Evolutionary conservation across 2,113 vertebrate genomes (phyloP).

Genomic region (Clarias magur): DNA sequence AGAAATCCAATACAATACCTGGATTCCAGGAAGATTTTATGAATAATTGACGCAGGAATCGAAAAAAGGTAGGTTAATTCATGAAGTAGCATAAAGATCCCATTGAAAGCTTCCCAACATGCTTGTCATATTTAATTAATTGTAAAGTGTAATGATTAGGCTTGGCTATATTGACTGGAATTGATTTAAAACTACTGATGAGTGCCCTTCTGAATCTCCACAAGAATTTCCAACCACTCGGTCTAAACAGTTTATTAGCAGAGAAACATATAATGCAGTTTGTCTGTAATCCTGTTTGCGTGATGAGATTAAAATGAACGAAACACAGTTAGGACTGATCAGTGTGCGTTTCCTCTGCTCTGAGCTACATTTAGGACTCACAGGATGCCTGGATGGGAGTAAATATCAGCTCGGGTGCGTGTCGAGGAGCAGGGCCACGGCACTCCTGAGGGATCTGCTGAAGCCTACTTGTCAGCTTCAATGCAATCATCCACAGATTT

Average conservation of each 20-base stretch:
- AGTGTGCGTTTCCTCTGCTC: conserved; percentile 37
- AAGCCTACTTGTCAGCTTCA: not conserved
- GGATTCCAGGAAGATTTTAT: not conserved
- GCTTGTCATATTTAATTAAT: not conserved
- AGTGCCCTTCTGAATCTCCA: not conserved
- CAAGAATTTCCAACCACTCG: conserved; percentile 10
- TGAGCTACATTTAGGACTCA: conserved; percentile 26
- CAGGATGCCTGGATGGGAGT: conserved; percentile 18
- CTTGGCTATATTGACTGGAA: not conserved
- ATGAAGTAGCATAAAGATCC: not conserved
- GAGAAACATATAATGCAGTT: conserved; percentile 27
- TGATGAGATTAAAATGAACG: conserved; percentile 30
- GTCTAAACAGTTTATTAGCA: conserved; percentile 32
- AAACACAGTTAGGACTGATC: conserved; percentile 42
- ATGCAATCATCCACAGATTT: not conserved
- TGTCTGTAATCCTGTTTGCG: conserved; percentile 21
- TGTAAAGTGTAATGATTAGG: not conserved
- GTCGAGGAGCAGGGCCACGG: not conserved
- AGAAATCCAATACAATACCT: not conserved
- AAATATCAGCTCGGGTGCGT: conserved; percentile 16
- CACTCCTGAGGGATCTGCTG: conserved; percentile 4
- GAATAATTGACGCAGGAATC: not conserved
- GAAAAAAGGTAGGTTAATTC: not conserved
- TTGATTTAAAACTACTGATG: not conserved
- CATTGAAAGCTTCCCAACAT: not conserved